Evolutionary conservation across 2,888 invertebrate species (phyloP).

Genomic region (Agrotis segetum): DNA sequence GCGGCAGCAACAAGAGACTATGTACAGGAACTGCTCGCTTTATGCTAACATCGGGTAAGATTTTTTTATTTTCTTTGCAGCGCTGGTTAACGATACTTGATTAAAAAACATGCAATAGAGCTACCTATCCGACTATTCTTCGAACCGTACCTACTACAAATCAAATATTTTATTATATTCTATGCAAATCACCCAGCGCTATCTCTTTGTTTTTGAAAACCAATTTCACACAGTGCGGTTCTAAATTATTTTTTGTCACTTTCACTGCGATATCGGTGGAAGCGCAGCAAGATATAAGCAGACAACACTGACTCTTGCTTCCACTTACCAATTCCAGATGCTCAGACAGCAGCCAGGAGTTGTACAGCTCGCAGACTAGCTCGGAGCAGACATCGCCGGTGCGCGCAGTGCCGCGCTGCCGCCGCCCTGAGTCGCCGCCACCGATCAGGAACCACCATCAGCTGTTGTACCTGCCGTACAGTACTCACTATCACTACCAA

Average conservation of each 20-base stretch:
- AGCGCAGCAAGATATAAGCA: slow-evolving; percentile 1
- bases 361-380: slow-evolving; percentile 87
- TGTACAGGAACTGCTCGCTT: slow-evolving; percentile 90
- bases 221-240: not conserved
- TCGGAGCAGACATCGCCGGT: slow-evolving; percentile 88
- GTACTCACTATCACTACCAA: slow-evolving; percentile 85
- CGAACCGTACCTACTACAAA: no score
- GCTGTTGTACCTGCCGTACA: slow-evolving; percentile 93
- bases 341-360: slow-evolving; percentile 87
- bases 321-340: slow-evolving; percentile 73
- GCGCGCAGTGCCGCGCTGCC: slow-evolving; percentile 78
- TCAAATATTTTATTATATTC: no score
- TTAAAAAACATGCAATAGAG: not conserved
- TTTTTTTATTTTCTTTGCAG: not conserved
- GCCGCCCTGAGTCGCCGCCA: slow-evolving; percentile 93
- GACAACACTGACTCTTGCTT: slow-evolving; percentile 13
- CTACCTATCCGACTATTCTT: not conserved
- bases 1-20: slow-evolving; percentile 83
- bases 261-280: not conserved
- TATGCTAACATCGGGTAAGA: slow-evolving; percentile 87
- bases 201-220: not conserved
- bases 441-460: slow-evolving; percentile 93
- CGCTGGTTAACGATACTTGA: no score
- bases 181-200: not conserved
- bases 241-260: not conserved